These are phyloP conservation scores for Acanthosepion lycidas DNA, from an alignment of 2,888 invertebrate genomes.

Conservation along the genomic window DNA sequence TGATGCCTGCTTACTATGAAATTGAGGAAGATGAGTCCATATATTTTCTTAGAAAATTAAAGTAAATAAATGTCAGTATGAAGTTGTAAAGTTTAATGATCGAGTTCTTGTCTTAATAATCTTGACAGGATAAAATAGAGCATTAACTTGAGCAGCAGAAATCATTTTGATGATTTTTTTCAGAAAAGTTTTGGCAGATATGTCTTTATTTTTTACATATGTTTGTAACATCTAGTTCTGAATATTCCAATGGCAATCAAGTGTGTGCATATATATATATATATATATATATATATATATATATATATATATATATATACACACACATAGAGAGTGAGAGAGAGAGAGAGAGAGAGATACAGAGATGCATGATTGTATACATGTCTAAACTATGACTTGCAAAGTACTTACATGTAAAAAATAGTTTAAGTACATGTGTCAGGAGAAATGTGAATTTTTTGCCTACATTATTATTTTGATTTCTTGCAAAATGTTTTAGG, in stretches of 20 bases:
- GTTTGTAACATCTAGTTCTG: background rate
- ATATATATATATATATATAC: background rate
- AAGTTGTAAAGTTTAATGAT: background rate
- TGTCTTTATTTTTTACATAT: background rate
- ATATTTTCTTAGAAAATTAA: conserved; percentile 33
- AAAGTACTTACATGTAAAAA: too few relatives aligned
- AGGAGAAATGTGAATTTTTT: too few relatives aligned
- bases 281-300: background rate
- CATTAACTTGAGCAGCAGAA: background rate
- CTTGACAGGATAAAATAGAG: background rate
- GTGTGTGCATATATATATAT: background rate
- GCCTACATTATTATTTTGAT: too few relatives aligned
- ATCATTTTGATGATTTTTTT: background rate
- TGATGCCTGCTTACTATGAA: conserved; percentile 5
- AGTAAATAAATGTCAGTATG: conserved; percentile 18
- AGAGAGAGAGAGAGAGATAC: too few relatives aligned
- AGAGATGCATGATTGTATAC: too few relatives aligned
- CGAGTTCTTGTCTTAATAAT: background rate
- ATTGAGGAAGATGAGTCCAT: background rate
- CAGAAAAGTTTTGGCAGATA: background rate
- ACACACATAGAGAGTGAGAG: too few relatives aligned
- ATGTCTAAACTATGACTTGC: too few relatives aligned
- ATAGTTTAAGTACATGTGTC: too few relatives aligned
- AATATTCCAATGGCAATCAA: background rate
- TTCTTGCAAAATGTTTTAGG: too few relatives aligned